Evolutionary conservation across 2,888 invertebrate genomes (phyloP).

Genomic region (Caenorhabditis zanzibari): DNA sequence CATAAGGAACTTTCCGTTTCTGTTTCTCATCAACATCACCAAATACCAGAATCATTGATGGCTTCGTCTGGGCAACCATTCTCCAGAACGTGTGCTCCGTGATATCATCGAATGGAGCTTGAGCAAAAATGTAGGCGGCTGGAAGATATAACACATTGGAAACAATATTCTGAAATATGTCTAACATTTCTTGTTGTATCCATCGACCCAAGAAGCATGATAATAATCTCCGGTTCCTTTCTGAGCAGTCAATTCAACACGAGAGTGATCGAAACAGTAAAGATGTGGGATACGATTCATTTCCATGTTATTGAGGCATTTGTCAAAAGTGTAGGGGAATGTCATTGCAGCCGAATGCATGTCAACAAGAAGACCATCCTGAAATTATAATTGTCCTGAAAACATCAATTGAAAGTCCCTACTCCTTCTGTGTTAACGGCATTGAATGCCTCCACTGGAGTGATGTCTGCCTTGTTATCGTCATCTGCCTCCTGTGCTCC

Average conservation of each 20-base stretch:
- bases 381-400: not conserved
- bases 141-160: not conserved
- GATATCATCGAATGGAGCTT: constrained; percentile 58
- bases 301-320: constrained; percentile 44
- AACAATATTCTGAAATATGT: not conserved
- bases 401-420: not conserved
- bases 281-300: constrained; percentile 58
- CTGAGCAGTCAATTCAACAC: constrained; percentile 42
- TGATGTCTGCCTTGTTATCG: constrained; percentile 18
- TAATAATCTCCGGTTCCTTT: constrained; percentile 44
- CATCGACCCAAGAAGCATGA: constrained; percentile 62
- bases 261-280: constrained; percentile 58
- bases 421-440: constrained; percentile 35
- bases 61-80: constrained; percentile 50
- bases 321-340: constrained; percentile 46
- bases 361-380: constrained; percentile 39
- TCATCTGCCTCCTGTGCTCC: constrained; percentile 26
- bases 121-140: constrained; percentile 63
- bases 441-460: constrained; percentile 34
- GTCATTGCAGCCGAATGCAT: constrained; percentile 55
- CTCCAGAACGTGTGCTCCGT: constrained; percentile 56
- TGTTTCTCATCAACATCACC: constrained; percentile 61
- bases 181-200: constrained; percentile 49
- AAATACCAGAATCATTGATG: constrained; percentile 63
- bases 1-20: constrained; percentile 31